Base-by-base conservation (phyloP, 2,797 vertebrate genomes). In the Valencia hispanica region DNA sequence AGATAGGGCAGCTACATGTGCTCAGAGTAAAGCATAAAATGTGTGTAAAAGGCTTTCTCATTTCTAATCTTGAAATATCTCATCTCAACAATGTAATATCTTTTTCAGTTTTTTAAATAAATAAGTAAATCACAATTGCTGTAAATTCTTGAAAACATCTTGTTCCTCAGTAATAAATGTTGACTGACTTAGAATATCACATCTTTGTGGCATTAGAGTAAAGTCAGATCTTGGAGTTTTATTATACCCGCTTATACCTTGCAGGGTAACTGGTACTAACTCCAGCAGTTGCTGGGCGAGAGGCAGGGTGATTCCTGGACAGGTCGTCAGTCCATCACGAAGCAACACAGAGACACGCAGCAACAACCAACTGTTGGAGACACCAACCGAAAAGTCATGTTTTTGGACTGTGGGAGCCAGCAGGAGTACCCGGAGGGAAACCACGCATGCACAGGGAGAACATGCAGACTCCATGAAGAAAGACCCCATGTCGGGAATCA, bases 31-130 rank as follows among this genome's bases (percentile, higher is more conserved):
- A 9, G 51, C 0, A 45, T 48, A 78, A 55, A 32, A 20, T 43
- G 10, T 59, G 61, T 18, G 32, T 17, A 39, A 65, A 39, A 51
- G 70, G 69, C 45, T 3, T 68, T 11, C 41, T 79, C 36, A 43
- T 39, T 72, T 66, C 30, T 73, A 80, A 53, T 55, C 53, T 65
- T 57, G 27, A 34, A n/a, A 50, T 36, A 73, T 72, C 61, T 83
- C 68, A 76, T 34, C 47, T 76, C 34, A 45, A 48, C 68, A 25
- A 63, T 11, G 1, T 17, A 50, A 59, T 20, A 6, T 48, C 43
- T 72, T 70, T 41, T 68, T 68, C 25, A 25, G 34, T 59, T 66
- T 63, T 43, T 36, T 30, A 45, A 25, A 61, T 18, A 72, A 41
- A 25, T 30, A 48, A 77, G 30, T 25, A 68, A 71, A 45, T 68